A percentile compares a stretch with the other conserved stretches of the same genome.
These are phyloP conservation scores for Malurus cyaneus DNA, from an alignment of 2,113 vertebrate species.

Conservation along the genomic window DNA sequence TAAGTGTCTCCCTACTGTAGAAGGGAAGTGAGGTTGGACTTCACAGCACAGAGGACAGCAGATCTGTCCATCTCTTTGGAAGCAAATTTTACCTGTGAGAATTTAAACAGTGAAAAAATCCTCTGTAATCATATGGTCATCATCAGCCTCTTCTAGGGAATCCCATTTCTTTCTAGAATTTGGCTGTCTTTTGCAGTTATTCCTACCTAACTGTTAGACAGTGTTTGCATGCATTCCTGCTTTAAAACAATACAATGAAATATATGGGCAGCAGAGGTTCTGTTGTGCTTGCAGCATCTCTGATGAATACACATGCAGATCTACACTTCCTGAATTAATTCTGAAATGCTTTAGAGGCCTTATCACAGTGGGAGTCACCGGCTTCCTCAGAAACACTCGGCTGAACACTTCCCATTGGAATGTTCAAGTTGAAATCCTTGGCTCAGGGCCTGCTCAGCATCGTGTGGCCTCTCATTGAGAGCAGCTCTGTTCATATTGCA, in stretches of 20 bases:
- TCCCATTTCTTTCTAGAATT: neutral
- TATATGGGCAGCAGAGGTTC: neutral
- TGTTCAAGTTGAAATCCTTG: neutral
- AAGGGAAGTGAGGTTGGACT: neutral
- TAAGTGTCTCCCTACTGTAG: neutral
- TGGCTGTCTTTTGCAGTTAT: neutral
- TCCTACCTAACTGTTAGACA: neutral
- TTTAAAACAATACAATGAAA: neutral
- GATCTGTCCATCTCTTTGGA: neutral
- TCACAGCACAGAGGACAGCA: neutral
- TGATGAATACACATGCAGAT: neutral
- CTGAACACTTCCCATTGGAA: neutral
- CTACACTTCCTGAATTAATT: neutral
- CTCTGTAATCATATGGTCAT: neutral
- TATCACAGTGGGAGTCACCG: neutral
- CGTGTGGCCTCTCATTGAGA: neutral
- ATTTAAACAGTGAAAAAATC: neutral
- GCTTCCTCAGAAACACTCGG: neutral
- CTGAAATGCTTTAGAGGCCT: neutral
- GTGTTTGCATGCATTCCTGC: neutral
- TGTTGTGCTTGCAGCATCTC: neutral
- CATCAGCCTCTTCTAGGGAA: neutral
- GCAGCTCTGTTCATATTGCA: neutral
- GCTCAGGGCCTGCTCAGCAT: neutral
- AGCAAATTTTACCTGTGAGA: neutral